Evolutionary conservation across 2,797 vertebrate genomes (phyloP), one percentile per base, ranked within the genome.

Genomic region (Tokudaia muenninki): DNA sequence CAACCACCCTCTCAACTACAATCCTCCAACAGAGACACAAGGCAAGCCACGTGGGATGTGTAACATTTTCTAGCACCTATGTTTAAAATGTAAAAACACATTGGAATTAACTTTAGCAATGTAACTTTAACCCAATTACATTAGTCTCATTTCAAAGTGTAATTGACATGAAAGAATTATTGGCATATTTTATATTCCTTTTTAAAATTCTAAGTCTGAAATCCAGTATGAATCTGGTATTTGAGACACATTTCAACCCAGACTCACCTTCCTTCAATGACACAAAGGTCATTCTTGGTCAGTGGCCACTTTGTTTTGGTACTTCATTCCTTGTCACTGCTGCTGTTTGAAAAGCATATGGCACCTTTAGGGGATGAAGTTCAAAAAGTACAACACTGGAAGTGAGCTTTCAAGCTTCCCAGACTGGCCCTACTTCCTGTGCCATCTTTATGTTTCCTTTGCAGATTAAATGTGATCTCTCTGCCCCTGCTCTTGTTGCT

Each of bases 21-120:
- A 44, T n/a, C 79, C n/a, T 52, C 80, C 75, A 75, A 70, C 1
- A 65, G 67, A 96, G 55, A 75, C 17, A 72, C 0, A 59, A 65
- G 1, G 12, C 63, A 92, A 87, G 65, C 52, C 29, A 34, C 29
- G 21, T 3, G 22, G 1, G 52, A 11, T 31, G 55, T 57, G 72
- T 37, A n/a, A 77, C 65, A 61, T 34, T 41, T 86, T 67, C 55
- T 19, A 83, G 24, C 29, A 92, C 31, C 77, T 22, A 67, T 26
- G 63, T 29, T 70, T 67, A 16, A 63, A 61, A 63, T 70, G 77
- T 52, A 47, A 37, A 83, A 95, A 80, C 19, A 80, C 44, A 44
- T 37, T 59, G 63, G 78, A 63, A 80, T 94, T 77, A 90, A 90
- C 82, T 72, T 93, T 52, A 94, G 67, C 75, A 89, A 80, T 21